Evolutionary conservation across 2,797 vertebrate species (phyloP).

Genomic region (Enteromius afrohamiltoni): DNA sequence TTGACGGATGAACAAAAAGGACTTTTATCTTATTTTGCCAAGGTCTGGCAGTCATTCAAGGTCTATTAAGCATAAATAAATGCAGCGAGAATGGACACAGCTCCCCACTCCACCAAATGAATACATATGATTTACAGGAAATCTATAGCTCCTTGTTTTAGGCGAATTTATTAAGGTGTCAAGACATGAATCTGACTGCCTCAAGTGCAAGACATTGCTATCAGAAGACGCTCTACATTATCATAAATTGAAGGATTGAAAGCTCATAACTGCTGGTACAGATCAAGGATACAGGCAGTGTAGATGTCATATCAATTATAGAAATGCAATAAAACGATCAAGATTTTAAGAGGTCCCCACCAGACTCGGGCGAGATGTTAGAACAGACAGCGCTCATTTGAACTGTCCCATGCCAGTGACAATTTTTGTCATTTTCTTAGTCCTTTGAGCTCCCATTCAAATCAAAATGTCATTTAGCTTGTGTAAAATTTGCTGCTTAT

Average conservation of each 20-base stretch:
- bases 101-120: slow-evolving; percentile 64
- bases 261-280: slow-evolving; percentile 43
- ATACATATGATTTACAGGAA: slow-evolving; percentile 68
- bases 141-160: slow-evolving; percentile 57
- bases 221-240: slow-evolving; percentile 49
- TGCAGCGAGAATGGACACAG: slow-evolving; percentile 66
- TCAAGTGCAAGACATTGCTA: slow-evolving; percentile 42
- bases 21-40: slow-evolving; percentile 83
- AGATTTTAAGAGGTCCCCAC: slow-evolving; percentile 21
- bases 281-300: slow-evolving; percentile 33
- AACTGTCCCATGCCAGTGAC: slow-evolving; percentile 2
- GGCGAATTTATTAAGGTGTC: slow-evolving; percentile 65
- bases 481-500: slow-evolving; percentile 25
- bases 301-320: slow-evolving; percentile 46
- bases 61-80: slow-evolving; percentile 80
- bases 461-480: slow-evolving; percentile 51
- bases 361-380: not conserved
- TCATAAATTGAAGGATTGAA: slow-evolving; percentile 42
- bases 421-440: slow-evolving; percentile 30
- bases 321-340: slow-evolving; percentile 44
- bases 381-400: slow-evolving; percentile 21
- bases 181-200: slow-evolving; percentile 44
- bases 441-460: slow-evolving; percentile 33
- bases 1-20: slow-evolving; percentile 78
- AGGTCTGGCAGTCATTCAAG: slow-evolving; percentile 81